Base-by-base conservation (phyloP, 2,113 vertebrate species). In the Apodemus sylvaticus region DNA sequence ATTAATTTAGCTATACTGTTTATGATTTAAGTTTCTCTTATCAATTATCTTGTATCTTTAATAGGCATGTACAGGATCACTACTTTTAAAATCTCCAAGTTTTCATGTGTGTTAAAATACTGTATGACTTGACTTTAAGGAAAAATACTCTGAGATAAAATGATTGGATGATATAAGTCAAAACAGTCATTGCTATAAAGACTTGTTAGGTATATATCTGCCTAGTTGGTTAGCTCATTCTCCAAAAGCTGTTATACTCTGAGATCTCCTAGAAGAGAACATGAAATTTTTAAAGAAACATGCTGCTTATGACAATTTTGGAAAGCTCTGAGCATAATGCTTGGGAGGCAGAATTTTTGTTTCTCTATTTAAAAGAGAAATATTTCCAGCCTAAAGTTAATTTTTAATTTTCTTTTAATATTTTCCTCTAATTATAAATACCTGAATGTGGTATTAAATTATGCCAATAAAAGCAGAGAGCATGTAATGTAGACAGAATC, bases 391-490 rank as follows among this genome's bases (percentile, higher is more conserved):
- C 92, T 95, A 31, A 76, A 24, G 19, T 16, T 45, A 91, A 71
- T 86, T 96, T 96, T 91, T 51, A 7, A 42, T 85, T 86, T 39
- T 92, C 16, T 86, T 62, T 85, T 74, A 68, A 16, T 51, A 77
- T 96, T 87, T 91, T 89, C 51, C 16, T 94, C 34, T 58, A 93
- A 93, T 81, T 26, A n/a, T 11, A 51, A 91, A 81, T 83, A 55
- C 9, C 62, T 89, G n/a, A 70, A 29, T 93, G 71, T 8, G 55
- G 8, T 89, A 62, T 66, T 78, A 86, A 62, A 1, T 58, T 79
- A 79, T 8, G 9, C 64, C 39, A 73, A 29, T 82, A 78, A 74
- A 91, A 94, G 24, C 66, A 93, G 71, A 74, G 29, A 2, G 45
- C 24, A 7, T 58, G 42, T 95, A 19, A 55, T 86, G 13, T 22